Percentiles rank a stretch among this genome's conserved stretches.
phyloP scores from a whole-genome alignment of 2,113 vertebrate species.

The Formicarius rufipectus region DNA sequence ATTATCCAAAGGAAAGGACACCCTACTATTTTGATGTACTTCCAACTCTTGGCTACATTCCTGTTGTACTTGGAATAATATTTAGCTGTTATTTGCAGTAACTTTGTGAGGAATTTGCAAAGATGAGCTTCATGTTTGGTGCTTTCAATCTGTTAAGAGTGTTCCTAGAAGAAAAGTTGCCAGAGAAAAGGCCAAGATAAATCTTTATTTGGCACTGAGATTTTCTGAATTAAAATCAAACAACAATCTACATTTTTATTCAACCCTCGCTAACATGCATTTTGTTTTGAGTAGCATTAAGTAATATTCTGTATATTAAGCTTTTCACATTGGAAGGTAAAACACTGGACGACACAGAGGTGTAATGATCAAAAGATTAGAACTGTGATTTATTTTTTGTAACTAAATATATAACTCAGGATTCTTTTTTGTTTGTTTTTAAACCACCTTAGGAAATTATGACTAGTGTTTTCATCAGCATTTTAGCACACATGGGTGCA shows the following conservation, averaged over 20 bases:
- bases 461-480: neutral
- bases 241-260: neutral
- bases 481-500: neutral
- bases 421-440: neutral
- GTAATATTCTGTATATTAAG: neutral
- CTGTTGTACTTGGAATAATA: neutral
- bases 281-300: neutral
- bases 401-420: neutral
- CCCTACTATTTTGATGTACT: neutral
- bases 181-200: neutral
- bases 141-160: neutral
- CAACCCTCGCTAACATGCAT: neutral
- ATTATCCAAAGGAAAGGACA: neutral
- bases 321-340: neutral
- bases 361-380: neutral
- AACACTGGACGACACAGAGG: neutral
- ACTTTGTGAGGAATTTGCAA: neutral
- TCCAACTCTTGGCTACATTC: neutral
- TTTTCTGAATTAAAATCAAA: constrained; percentile 18
- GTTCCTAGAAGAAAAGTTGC: constrained; percentile 8
- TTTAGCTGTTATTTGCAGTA: neutral
- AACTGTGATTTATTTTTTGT: neutral
- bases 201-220: neutral
- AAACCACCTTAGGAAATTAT: neutral
- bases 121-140: neutral